Evolutionary conservation across 2,113 vertebrate genomes (phyloP), one percentile per base, ranked within the genome.

Genomic region (Pseudorasbora parva): DNA sequence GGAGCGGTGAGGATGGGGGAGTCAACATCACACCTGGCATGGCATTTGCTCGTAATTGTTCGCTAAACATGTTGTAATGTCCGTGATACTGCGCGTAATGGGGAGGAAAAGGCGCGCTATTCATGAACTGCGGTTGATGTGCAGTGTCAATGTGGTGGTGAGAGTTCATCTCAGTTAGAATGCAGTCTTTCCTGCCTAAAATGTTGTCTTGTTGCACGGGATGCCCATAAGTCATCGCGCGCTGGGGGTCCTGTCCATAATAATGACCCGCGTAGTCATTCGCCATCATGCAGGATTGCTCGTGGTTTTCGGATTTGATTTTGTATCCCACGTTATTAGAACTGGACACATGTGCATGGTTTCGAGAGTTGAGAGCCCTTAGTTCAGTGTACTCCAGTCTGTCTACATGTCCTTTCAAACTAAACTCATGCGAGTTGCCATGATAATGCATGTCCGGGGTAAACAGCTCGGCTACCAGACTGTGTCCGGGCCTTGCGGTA

Each of bases 391-490:
- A 97, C 83, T 96, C 95, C 78, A 91, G 88, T 4, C 83, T 86
- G 23, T 92, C 94, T 71, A 90, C 84, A 49, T 88, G 90, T 64
- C 86, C 60, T 83, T 92, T 94, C 3, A 86, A 78, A 11, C 79
- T 64, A 83, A 88, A 87, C 7, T 92, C 91, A 49, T 83, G 87
- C 8, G 89, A 69, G 43, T 95, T 93, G n/a, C 84, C 89, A 2
- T 88, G 85, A 85, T 93, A 94, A 73, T 60, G 83, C 25, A 94
- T 77, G 10, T 95, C 95, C 8, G 95, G 91, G 0, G 94, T 94
- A 23, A 97, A 94, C n/a, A 97, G 93, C 94, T 97, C 96, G 19
- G 94, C 96, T 89, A 97, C 95, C 45, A 97, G 94, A 87, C 96
- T 96, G 83, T 94, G 93, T 23, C 93, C 90, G 0, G 95, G 94